Evolutionary conservation across 2,113 vertebrate species (phyloP), one percentile per base, ranked within the genome.

Genomic region (Monarcha castaneiventris): DNA sequence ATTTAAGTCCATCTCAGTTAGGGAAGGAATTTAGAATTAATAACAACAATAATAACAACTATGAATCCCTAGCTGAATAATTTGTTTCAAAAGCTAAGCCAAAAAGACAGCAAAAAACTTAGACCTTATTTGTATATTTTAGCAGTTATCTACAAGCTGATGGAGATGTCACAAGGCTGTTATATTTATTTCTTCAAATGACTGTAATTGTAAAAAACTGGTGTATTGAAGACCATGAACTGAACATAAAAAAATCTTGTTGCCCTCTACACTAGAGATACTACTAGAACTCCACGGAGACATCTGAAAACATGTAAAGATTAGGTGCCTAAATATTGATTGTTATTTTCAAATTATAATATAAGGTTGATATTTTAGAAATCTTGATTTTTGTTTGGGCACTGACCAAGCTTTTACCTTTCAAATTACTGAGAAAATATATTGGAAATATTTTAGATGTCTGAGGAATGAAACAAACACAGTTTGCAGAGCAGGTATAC

Each of bases 171-270:
- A 73, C 62, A 92, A 83, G 14, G 2, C 11, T 35, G 15, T n/a
- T 63, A 10, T 7, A 54, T 52, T 80, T 73, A 49, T 85, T 63
- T 82, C 13, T 49, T 68, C 37, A 46, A 76, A 64, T 64, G 10
- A 17, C 6, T 48, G 10, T 43, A 67, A 35, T 67, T 0, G 46
- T 59, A 5, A 68, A 67, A 76, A 9, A 0, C 1, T 0, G 6
- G 16, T 18, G 80, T 5, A 22, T 69, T 69, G 59, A 87, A 67
- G 23, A 78, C 9, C 19, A 64, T 71, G 16, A 86, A 72, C 3
- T 12, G 18, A 84, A 69, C 3, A 16, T 30, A 7, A 66, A 76
- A 20, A 41, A 35, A 16, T 61, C 10, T 35, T 64, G 7, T 51
- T 88, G 6, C 8, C 5, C 20, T 66, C 23, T 71, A 49, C 5